Conservation (phyloP, 2,888 invertebrate species). For the Bombyx huttoni region DNA sequence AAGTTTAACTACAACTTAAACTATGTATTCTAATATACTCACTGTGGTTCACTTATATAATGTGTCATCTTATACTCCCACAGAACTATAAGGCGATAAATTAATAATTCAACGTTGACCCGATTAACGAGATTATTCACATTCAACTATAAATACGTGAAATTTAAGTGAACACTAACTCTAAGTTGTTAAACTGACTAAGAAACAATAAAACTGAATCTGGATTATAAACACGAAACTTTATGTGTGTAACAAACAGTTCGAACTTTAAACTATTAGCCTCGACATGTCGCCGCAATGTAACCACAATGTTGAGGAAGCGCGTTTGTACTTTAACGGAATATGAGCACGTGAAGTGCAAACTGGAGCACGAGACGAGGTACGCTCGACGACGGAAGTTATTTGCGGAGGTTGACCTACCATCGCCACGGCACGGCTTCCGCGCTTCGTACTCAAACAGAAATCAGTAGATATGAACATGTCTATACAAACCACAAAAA, state of each 20-base stretch:
- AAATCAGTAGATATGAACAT: neutral
- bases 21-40: too few relatives aligned
- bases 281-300: neutral
- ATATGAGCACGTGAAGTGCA: neutral
- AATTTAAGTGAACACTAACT: too few relatives aligned
- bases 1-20: neutral
- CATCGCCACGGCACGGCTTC: slow-evolving; percentile 24
- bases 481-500: neutral
- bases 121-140: too few relatives aligned
- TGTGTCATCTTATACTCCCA: too few relatives aligned
- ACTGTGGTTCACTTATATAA: too few relatives aligned
- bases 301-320: slow-evolving; percentile 2
- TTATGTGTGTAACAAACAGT: neutral
- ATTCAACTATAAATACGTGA: too few relatives aligned
- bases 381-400: slow-evolving; percentile 36
- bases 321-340: slow-evolving; percentile 3
- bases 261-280: neutral
- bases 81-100: too few relatives aligned
- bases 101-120: too few relatives aligned
- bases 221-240: too few relatives aligned
- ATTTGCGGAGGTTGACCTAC: slow-evolving; percentile 29
- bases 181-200: too few relatives aligned
- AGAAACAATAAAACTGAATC: too few relatives aligned
- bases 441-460: slow-evolving; percentile 6
- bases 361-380: neutral